Conservation (phyloP, 2,888 invertebrate species). For the Diaperis boleti region DNA sequence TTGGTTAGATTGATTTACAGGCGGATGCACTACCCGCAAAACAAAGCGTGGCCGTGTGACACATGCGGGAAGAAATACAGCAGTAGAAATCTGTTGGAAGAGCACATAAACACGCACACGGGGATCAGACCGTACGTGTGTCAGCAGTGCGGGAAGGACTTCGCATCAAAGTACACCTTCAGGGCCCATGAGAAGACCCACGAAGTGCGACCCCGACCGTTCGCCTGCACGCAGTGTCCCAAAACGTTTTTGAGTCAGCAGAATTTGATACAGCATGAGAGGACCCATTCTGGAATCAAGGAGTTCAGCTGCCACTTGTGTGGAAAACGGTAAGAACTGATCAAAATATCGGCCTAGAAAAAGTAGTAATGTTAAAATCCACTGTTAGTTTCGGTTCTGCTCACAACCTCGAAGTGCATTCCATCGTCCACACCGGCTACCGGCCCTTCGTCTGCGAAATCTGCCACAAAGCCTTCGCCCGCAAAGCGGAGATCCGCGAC, state of each 20-base stretch:
- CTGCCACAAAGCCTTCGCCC: constrained; percentile 81
- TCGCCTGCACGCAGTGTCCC: constrained; percentile 74
- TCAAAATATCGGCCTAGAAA: too few relatives aligned
- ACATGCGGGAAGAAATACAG: constrained; percentile 77
- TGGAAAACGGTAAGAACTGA: constrained; percentile 70
- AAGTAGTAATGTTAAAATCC: background rate
- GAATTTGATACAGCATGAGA: constrained; percentile 81
- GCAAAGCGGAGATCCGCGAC: constrained; percentile 83
- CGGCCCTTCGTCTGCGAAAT: constrained; percentile 78
- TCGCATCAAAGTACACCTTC: constrained; percentile 83
- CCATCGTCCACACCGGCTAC: constrained; percentile 81
- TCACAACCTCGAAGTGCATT: constrained; percentile 80
- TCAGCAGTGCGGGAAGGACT: constrained; percentile 76
- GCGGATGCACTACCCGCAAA: constrained; percentile 73
- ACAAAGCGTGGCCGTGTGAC: constrained; percentile 74
- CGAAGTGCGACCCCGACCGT: constrained; percentile 76
- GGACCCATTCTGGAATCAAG: constrained; percentile 79
- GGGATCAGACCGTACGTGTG: constrained; percentile 78
- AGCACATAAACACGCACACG: constrained; percentile 79
- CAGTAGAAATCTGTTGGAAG: constrained; percentile 77
- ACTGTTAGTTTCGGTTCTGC: constrained; percentile 75
- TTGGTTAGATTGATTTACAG: too few relatives aligned
- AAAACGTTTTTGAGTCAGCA: constrained; percentile 84
- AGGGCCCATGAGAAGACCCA: constrained; percentile 83
- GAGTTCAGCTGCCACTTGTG: constrained; percentile 78